Evolutionary conservation across 2,797 vertebrate species (phyloP).

Genomic region (Acanthurus leucopareius): DNA sequence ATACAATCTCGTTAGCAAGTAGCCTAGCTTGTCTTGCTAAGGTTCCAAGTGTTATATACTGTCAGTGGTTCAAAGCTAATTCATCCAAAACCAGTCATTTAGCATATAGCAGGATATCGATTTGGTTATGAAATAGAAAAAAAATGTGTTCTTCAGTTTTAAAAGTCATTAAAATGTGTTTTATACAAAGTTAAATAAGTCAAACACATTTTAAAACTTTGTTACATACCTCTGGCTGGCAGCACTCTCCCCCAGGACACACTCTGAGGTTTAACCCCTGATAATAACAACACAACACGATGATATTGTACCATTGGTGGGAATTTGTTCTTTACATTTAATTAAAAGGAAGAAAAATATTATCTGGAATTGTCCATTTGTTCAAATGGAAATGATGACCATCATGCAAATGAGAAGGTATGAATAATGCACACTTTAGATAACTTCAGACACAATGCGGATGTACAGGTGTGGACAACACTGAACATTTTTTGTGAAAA

Average conservation of each 20-base stretch:
- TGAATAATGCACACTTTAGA: too few relatives aligned
- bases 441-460: neutral
- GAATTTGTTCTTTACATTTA: neutral
- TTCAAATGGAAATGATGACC: neutral
- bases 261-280: conserved; percentile 81
- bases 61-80: too few relatives aligned
- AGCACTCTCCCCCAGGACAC: conserved; percentile 75
- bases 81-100: too few relatives aligned
- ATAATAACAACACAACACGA: neutral
- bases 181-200: too few relatives aligned
- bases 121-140: too few relatives aligned
- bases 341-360: neutral
- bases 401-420: neutral
- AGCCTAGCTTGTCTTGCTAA: too few relatives aligned
- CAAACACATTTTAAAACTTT: neutral
- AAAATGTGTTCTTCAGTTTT: too few relatives aligned
- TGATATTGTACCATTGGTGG: neutral
- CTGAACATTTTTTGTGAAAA: neutral
- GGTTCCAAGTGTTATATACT: too few relatives aligned
- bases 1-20: too few relatives aligned
- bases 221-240: conserved; percentile 71
- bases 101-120: too few relatives aligned
- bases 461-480: neutral
- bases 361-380: neutral
- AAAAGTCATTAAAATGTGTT: too few relatives aligned